Conservation (phyloP, 2,113 vertebrate genomes). For the Dromiciops gliroides region DNA sequence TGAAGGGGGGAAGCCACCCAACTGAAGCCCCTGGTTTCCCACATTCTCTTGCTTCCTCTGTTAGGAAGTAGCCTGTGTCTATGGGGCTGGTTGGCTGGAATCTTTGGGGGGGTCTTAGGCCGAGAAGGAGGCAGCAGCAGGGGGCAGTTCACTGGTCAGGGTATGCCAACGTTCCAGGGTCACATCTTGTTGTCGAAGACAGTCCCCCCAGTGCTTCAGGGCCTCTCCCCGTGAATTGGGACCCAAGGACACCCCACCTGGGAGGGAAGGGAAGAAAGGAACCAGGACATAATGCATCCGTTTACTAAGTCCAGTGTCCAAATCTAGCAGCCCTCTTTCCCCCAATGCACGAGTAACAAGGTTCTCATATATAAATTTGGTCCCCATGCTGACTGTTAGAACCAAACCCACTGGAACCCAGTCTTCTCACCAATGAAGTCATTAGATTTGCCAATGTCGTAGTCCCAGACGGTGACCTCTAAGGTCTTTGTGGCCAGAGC, state of each 20-base stretch:
- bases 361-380: neutral
- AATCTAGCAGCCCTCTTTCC: neutral
- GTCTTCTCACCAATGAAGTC: constrained; percentile 91
- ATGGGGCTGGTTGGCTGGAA: neutral
- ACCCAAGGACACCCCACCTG: constrained; percentile 89
- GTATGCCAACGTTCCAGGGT: constrained; percentile 90
- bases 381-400: neutral
- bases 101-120: neutral
- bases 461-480: constrained; percentile 93
- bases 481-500: constrained; percentile 87
- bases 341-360: neutral
- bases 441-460: constrained; percentile 91
- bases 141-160: constrained; percentile 90
- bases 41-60: neutral
- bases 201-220: constrained; percentile 89
- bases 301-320: neutral
- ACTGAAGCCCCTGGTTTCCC: neutral
- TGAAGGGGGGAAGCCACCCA: constrained; percentile 30
- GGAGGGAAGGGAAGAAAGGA: neutral
- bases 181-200: constrained; percentile 86
- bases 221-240: constrained; percentile 87
- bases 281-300: neutral
- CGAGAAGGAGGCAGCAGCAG: constrained; percentile 77
- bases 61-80: neutral
- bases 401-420: neutral